phyloP scores from a whole-genome alignment of 2,113 vertebrate genomes.

The Callipepla californica region DNA sequence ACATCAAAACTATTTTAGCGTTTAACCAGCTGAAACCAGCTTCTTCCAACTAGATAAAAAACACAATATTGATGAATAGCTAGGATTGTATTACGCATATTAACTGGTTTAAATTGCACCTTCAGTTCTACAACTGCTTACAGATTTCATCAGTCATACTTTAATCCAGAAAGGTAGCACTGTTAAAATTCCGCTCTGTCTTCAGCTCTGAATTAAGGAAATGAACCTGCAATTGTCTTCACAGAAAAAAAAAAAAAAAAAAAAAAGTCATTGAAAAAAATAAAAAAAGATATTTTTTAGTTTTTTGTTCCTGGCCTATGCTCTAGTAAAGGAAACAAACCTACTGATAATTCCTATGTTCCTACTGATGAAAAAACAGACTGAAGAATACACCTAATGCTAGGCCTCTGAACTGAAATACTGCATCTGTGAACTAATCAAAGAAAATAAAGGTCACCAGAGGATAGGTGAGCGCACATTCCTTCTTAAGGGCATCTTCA shows the following conservation, averaged over 20 bases:
- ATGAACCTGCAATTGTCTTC: rapidly evolving
- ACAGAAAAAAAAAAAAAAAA: background rate
- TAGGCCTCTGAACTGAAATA: background rate
- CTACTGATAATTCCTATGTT: background rate
- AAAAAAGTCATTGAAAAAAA: background rate
- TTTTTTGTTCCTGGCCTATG: background rate
- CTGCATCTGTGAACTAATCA: background rate
- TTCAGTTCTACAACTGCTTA: background rate
- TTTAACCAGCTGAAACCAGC: background rate
- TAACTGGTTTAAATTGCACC: background rate
- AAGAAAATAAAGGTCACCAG: background rate
- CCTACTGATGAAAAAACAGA: background rate
- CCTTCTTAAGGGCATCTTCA: background rate
- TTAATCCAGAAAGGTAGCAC: background rate
- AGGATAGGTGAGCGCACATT: background rate
- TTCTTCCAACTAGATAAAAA: background rate
- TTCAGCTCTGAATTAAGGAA: background rate
- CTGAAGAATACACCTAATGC: background rate
- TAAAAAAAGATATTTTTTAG: background rate
- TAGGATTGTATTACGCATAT: background rate
- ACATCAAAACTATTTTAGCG: background rate
- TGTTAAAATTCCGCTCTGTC: background rate
- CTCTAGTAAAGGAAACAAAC: background rate
- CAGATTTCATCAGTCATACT: background rate
- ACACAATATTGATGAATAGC: background rate